A percentile compares a stretch with the other conserved stretches of the same genome.
phyloP scores from a whole-genome alignment of 2,113 vertebrate genomes.

The human region DNA sequence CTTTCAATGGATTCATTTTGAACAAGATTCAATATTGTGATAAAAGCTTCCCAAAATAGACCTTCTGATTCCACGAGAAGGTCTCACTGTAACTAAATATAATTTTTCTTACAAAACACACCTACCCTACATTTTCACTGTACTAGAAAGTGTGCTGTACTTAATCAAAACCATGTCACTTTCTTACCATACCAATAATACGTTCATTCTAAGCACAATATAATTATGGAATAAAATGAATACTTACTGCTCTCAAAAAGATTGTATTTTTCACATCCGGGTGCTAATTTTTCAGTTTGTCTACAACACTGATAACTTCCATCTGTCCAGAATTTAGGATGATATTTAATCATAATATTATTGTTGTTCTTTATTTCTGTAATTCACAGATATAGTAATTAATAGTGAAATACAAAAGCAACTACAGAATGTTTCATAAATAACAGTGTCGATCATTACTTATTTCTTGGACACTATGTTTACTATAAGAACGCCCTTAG shows the following conservation, averaged over 20 bases:
- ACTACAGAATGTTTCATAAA: neutral
- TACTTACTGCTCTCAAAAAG: constrained; percentile 92
- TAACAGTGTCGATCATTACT: neutral
- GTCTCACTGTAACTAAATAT: neutral
- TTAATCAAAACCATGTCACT: neutral
- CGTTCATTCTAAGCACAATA: neutral
- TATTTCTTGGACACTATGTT: neutral
- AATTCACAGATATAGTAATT: constrained; percentile 56
- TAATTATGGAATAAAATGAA: constrained; percentile 14
- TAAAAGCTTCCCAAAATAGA: neutral
- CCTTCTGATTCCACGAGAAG: neutral
- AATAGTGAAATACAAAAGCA: constrained; percentile 17
- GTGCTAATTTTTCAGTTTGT: constrained; percentile 94
- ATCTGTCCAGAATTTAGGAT: constrained; percentile 96
- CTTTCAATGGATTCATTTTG: neutral
- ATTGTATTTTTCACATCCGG: constrained; percentile 95
- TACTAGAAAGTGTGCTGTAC: neutral
- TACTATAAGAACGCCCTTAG: neutral
- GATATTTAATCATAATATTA: constrained; percentile 91
- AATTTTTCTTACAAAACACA: neutral
- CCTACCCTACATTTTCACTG: neutral
- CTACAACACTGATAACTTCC: constrained; percentile 95
- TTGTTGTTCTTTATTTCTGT: constrained; percentile 94
- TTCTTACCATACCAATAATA: neutral
- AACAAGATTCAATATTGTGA: neutral